Base-by-base conservation (phyloP, 2,113 vertebrate species). In the Aptenodytes patagonicus region DNA sequence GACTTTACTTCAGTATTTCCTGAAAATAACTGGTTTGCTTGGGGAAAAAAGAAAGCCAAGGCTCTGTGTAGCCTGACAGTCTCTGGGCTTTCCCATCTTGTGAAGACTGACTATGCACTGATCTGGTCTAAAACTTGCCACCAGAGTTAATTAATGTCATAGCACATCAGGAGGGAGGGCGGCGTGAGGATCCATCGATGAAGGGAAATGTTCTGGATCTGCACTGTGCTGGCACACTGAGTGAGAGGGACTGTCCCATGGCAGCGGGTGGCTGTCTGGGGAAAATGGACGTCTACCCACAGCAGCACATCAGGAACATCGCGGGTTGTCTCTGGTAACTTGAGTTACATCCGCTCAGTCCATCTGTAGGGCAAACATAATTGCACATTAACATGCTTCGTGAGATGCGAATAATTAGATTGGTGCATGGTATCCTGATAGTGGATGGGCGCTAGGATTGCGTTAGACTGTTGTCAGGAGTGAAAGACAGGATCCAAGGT, bases 151-250 rank as follows among this genome's bases (percentile, higher is more conserved):
- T 25, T 20, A 26, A 32, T 5, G 29, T 18, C 44, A 20, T 13
- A 38, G 44, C 9, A 3, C 14, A 7, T 22, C 17, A 11, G 12
- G 51, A 69, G 17, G 14, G 14, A 49, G 14, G 18, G 15, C 3
- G 2, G 44, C 1, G 1, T 1, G 4, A 47, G 54, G 61, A 51
- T 58, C 61, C 12, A 1, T 9, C 0, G 7, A 3, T 6, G 28
- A 81, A 36, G 22, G 28, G 38, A 32, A 38, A 17, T 7, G 18
- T 36, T 25, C 36, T 32, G 57, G 15, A 55, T 57, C 18, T 3
- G 32, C 42, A 3, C 12, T 8, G 18, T 14, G 44, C 29, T 24
- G 76, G 24, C 24, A 22, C 10, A 4, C 18, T 5, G 19, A 6
- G 11, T 1, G 13, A 57, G 7, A 47, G 14, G 16, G 22, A 24